phyloP scores from a whole-genome alignment of 2,888 invertebrate genomes.

The Ectemnius cavifrons region DNA sequence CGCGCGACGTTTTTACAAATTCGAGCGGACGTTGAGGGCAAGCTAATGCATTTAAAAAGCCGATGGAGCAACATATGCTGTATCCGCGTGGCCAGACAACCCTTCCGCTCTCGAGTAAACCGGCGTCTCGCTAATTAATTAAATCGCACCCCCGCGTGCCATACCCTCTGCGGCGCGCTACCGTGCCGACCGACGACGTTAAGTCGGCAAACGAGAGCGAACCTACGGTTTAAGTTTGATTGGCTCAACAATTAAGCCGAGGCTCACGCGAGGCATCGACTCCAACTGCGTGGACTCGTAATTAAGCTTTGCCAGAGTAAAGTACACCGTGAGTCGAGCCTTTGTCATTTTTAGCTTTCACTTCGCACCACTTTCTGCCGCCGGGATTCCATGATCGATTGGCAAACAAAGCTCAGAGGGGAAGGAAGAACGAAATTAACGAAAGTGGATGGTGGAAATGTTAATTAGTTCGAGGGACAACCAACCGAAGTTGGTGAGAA shows the following conservation, averaged over 20 bases:
- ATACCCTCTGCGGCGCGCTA: constrained; percentile 16
- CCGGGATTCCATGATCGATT: background rate
- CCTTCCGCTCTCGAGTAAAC: constrained; percentile 36
- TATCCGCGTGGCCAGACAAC: constrained; percentile 25
- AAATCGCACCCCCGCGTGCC: constrained; percentile 46
- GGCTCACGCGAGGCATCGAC: constrained; percentile 19
- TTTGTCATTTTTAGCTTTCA: constrained; percentile 1
- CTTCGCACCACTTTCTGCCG: background rate
- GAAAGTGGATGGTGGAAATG: too few species aligned
- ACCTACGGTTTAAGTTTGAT: constrained; percentile 45
- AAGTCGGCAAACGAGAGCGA: constrained; percentile 31
- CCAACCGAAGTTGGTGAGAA: too few species aligned
- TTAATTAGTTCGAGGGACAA: too few species aligned
- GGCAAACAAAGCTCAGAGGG: background rate
- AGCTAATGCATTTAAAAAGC: constrained; percentile 27
- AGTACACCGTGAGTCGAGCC: background rate
- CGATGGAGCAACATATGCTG: constrained; percentile 32
- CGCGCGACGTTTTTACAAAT: background rate
- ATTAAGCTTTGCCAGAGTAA: constrained; percentile 17
- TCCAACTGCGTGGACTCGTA: background rate
- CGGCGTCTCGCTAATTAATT: constrained; percentile 53
- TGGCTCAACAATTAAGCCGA: constrained; percentile 46
- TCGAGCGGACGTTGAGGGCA: background rate
- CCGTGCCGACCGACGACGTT: constrained; percentile 19
- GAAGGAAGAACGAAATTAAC: background rate